phyloP scores from a whole-genome alignment of 2,797 vertebrate genomes.

The Peromyscus nudipes region DNA sequence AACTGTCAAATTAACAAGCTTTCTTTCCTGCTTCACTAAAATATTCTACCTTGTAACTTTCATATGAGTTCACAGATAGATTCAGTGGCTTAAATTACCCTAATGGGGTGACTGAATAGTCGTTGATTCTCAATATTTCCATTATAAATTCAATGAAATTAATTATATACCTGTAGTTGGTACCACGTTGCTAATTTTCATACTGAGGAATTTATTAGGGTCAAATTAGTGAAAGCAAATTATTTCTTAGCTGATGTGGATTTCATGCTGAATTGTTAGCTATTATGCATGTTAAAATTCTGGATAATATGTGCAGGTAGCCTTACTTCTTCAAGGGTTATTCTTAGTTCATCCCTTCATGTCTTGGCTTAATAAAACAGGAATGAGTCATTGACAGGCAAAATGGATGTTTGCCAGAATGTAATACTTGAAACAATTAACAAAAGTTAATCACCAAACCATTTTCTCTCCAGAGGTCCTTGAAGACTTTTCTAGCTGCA shows the following conservation, averaged over 20 bases:
- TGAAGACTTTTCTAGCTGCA: not conserved
- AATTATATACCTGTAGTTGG: slow-evolving; percentile 55
- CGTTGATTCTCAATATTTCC: slow-evolving; percentile 60
- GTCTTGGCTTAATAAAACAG: slow-evolving; percentile 40
- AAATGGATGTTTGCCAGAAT: slow-evolving; percentile 55
- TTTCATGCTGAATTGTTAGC: slow-evolving; percentile 72
- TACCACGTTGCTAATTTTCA: slow-evolving; percentile 53
- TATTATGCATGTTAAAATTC: slow-evolving; percentile 68
- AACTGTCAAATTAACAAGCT: not conserved
- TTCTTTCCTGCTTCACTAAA: not conserved
- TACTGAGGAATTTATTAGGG: slow-evolving; percentile 66
- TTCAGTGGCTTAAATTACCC: slow-evolving; percentile 25
- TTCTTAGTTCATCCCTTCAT: slow-evolving; percentile 60
- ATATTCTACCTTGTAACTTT: not conserved
- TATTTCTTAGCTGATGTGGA: slow-evolving; percentile 62
- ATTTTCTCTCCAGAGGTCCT: slow-evolving; percentile 53
- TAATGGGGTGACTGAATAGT: not conserved
- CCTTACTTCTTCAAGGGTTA: slow-evolving; percentile 17
- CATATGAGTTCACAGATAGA: not conserved
- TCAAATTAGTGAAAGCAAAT: slow-evolving; percentile 64
- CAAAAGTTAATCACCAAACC: slow-evolving; percentile 52
- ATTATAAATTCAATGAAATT: slow-evolving; percentile 57
- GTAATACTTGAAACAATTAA: slow-evolving; percentile 68
- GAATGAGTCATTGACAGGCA: slow-evolving; percentile 65
- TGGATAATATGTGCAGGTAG: slow-evolving; percentile 58